Evolutionary conservation across 2,113 vertebrate species (phyloP), one percentile per base, ranked within the genome.

Genomic region (Scytalopus superciliaris): DNA sequence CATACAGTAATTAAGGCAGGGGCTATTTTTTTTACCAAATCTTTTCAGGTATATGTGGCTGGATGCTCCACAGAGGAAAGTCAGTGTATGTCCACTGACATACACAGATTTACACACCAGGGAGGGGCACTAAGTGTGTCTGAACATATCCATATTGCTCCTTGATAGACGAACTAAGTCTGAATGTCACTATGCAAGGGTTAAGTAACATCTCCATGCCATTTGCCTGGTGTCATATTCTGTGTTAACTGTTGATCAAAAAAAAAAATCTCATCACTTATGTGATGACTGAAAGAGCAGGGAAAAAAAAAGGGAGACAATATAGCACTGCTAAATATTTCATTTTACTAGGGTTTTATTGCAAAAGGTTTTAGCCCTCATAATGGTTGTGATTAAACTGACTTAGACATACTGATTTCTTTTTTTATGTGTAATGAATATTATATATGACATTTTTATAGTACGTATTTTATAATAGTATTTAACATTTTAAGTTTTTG

Each of bases 351-450:
- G 93, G 95, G 95, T 96, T 98, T 97, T 97, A 97, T 92, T 91
- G 91, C 92, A 96, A 97, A 96, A 97, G 96, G 77, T 97, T 97
- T 97, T 95, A 97, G 91, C 80, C 90, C 81, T 94, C 91, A 91
- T 97, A 98, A 98, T 96, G 95, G 95, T 95, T 94, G 96, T 63
- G 90, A 97, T 97, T 97, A 97, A 97, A 97, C 84, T 96, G 97
- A 97, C 94, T 97, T 94, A 97, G 95, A 94, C 95, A 97, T 96
- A 96, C 96, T 96, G 95, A 98, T 97, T 97, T 97, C 96, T 97
- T 98, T 97, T 93, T 97, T 98, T 96, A 97, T 97, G 96, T 96
- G 85, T 97, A 97, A 97, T 97, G 97, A 98, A 97, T 98, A 98
- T 97, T 97, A 96, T 96, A 97, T 95, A 97, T 96, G 96, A 97